Conservation (phyloP, 2,888 invertebrate genomes). For the Scaptomyza caliginosa region DNA sequence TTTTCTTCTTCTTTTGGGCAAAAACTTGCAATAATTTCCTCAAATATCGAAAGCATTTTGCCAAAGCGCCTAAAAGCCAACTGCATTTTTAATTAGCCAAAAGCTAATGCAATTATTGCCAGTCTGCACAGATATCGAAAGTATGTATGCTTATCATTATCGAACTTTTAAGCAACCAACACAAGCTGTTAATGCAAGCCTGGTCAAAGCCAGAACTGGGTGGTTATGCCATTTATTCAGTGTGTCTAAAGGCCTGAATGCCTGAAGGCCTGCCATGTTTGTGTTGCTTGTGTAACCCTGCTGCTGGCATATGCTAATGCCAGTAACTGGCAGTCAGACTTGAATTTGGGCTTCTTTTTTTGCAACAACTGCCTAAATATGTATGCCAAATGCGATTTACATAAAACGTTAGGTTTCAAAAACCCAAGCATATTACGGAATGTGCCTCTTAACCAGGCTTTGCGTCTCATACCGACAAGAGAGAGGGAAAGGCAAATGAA, state of each 20-base stretch:
- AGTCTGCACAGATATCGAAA: conserved; percentile 30
- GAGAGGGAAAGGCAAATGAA: too few relatives aligned
- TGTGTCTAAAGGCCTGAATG: background rate
- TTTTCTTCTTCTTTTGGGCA: conserved; percentile 8
- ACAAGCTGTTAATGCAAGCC: conserved; percentile 22
- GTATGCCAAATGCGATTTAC: conserved; percentile 77
- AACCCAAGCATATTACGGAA: conserved; percentile 41
- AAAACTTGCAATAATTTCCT: conserved; percentile 63
- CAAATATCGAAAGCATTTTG: conserved; percentile 37
- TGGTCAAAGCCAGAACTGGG: too few relatives aligned
- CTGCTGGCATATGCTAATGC: conserved; percentile 71
- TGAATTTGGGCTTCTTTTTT: conserved; percentile 24
- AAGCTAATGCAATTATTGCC: conserved; percentile 61
- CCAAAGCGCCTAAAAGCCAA: conserved; percentile 66
- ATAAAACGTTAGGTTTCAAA: conserved; percentile 67
- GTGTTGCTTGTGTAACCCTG: conserved; percentile 45
- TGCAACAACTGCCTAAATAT: conserved; percentile 70
- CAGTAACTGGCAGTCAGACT: conserved; percentile 36
- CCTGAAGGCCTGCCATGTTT: conserved; percentile 11
- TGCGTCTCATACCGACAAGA: too few relatives aligned
- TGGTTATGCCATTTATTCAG: conserved; percentile 28
- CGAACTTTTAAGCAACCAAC: conserved; percentile 38
- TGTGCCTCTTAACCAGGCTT: conserved; percentile 59
- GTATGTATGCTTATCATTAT: conserved; percentile 39
- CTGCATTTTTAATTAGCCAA: conserved; percentile 69